Conservation (phyloP, 2,113 vertebrate genomes). For the Rallus limicola region DNA sequence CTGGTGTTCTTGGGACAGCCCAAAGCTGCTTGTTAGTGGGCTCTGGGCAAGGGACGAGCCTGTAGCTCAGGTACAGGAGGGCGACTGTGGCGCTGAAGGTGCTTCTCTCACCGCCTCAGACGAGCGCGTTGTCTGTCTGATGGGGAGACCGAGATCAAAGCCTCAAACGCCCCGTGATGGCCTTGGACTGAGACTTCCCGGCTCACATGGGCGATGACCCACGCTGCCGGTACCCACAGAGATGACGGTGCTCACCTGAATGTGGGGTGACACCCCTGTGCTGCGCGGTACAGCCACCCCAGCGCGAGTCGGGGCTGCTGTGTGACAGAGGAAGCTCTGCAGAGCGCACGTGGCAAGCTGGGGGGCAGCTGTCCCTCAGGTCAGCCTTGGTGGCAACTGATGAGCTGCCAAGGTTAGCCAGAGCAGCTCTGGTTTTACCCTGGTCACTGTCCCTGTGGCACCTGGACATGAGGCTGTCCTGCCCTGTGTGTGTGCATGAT, state of each 20-base stretch:
- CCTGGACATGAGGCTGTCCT: not conserved
- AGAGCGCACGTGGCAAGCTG: not conserved
- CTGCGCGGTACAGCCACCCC: fast-evolving
- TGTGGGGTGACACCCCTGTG: fast-evolving
- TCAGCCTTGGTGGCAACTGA: not conserved
- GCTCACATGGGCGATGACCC: fast-evolving
- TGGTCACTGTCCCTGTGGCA: fast-evolving
- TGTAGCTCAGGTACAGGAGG: fast-evolving
- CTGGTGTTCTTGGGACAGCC: not conserved
- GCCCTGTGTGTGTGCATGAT: not conserved
- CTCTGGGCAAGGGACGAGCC: not conserved
- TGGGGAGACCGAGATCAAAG: not conserved
- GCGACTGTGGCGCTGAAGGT: not conserved
- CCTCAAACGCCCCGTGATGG: fast-evolving
- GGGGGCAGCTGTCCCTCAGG: not conserved
- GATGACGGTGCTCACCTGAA: fast-evolving
- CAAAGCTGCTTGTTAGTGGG: not conserved
- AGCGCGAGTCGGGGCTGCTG: not conserved
- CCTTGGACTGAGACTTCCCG: not conserved
- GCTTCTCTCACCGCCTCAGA: not conserved
- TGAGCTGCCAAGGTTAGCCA: not conserved
- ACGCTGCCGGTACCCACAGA: not conserved
- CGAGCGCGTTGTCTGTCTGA: fast-evolving
- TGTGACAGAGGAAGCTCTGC: not conserved
- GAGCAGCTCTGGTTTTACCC: not conserved